Evolutionary conservation across 2,888 invertebrate species (phyloP).

Genomic region (Coenonympha glycerion): DNA sequence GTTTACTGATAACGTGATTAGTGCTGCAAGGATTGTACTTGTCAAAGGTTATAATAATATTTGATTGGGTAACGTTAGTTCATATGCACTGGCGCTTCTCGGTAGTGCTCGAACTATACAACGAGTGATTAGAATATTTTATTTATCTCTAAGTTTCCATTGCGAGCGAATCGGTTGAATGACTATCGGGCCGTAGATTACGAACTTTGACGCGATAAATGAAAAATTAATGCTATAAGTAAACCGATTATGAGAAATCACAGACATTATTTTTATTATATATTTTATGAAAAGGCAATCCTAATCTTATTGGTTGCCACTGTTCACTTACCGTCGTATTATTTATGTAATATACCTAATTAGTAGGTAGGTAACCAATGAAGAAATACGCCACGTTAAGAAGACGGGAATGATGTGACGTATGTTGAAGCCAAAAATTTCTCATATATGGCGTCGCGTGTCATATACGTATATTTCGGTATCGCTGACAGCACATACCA

Average conservation of each 20-base stretch:
- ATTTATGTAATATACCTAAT: too few relatives aligned
- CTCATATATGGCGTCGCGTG: too few relatives aligned
- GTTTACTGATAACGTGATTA: slow-evolving; percentile 1
- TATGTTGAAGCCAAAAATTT: too few relatives aligned
- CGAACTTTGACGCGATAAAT: slow-evolving; percentile 3
- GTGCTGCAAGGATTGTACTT: slow-evolving; percentile 6
- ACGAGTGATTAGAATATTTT: slow-evolving; percentile 5
- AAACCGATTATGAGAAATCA: slow-evolving; percentile 1
- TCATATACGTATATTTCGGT: too few relatives aligned
- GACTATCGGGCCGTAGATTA: slow-evolving; percentile 13
- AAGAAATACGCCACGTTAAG: too few relatives aligned
- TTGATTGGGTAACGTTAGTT: not conserved
- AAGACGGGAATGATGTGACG: too few relatives aligned
- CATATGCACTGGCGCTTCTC: not conserved
- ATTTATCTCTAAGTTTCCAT: slow-evolving; percentile 12
- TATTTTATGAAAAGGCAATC: too few relatives aligned
- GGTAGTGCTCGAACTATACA: slow-evolving; percentile 5
- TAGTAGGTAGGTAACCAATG: too few relatives aligned
- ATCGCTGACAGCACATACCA: too few relatives aligned
- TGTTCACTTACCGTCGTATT: too few relatives aligned
- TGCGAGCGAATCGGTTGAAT: slow-evolving; percentile 10
- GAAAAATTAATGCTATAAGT: slow-evolving; percentile 2
- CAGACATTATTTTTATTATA: not conserved
- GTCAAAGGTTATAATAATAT: not conserved
- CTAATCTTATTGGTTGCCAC: too few relatives aligned